These are phyloP conservation scores for Thamnaconus septentrionalis DNA, from an alignment of 2,113 vertebrate species.

Conservation along the genomic window DNA sequence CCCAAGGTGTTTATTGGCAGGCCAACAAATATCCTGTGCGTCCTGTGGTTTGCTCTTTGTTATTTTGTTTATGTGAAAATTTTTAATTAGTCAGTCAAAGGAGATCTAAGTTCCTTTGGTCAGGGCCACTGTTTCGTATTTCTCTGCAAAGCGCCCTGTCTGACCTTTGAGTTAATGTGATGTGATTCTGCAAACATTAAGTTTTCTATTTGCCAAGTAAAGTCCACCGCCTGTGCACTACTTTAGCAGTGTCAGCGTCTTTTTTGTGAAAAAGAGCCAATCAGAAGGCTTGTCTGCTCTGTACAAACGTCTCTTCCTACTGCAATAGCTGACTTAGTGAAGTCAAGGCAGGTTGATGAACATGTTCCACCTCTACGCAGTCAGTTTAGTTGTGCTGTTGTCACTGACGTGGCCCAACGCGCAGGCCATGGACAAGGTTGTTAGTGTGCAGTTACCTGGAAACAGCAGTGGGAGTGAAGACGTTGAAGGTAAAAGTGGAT, in stretches of 20 bases:
- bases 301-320: background rate
- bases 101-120: too few relatives aligned
- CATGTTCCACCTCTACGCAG: constrained; percentile 3
- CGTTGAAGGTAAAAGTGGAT: constrained; percentile 26
- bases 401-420: background rate
- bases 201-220: constrained; percentile 23
- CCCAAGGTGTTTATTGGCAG: too few relatives aligned
- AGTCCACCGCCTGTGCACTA: constrained; percentile 17
- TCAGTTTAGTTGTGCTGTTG: constrained; percentile 6
- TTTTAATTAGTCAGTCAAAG: too few relatives aligned
- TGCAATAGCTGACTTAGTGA: background rate
- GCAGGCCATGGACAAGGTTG: background rate
- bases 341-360: background rate
- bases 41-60: too few relatives aligned
- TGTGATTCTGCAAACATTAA: background rate
- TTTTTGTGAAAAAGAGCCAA: constrained; percentile 7
- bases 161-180: too few relatives aligned
- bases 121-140: too few relatives aligned
- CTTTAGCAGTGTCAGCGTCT: constrained; percentile 6
- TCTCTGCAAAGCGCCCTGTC: too few relatives aligned
- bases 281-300: background rate
- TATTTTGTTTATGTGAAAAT: too few relatives aligned
- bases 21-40: too few relatives aligned
- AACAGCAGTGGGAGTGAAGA: constrained; percentile 8
- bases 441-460: constrained; percentile 19